Evolutionary conservation across 2,888 invertebrate species (phyloP), one percentile per base, ranked within the genome.

Genomic region (Ophonus ardosiacus): DNA sequence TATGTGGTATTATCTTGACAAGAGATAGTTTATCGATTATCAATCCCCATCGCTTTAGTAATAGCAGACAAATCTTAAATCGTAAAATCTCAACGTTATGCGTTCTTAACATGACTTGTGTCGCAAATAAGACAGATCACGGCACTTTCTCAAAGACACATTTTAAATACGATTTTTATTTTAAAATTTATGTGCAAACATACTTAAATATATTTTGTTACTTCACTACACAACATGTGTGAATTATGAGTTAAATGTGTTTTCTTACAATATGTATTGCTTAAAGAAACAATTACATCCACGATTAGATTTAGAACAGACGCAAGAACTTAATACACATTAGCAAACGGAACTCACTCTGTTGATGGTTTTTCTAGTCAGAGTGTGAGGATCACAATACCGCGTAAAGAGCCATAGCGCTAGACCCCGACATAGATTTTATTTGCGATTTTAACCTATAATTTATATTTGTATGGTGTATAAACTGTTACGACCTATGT

Each of bases 301-400:
- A 80, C 61, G 40, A 80, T 80, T 61, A 59, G 43, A 65, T 81
- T 80, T 59, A 61, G 81, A 71, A 68, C 57, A 81, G 43, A 81
- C 81, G 81, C 81, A 81, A 81, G 61, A 71, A 80, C 59, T 80
- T 40, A 80, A 80, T 59, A 61, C 61, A 78, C 78, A 57, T 78
- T 57, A 78, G 78, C 78, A 57, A 78, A 78, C 78, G 78, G 56
- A 78, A 78, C 31, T 21, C 78, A 57, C 81, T 81, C 81, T 81
- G 81, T 68, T 68, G 68, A 71, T 81, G 81, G 81, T 68, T 81
- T 56, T 57, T 81, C 81, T 81, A 81, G 81, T 71, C 78, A 86
- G 86, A 87, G 86, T 86, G 86, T 86, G 81, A 86, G 86, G 86
- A 88, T 88, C 88, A 87, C 87, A 88, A 87, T 87, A 86, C 85